Base-by-base conservation (phyloP, 2,797 vertebrate genomes). In the Eidolon dupreanum region DNA sequence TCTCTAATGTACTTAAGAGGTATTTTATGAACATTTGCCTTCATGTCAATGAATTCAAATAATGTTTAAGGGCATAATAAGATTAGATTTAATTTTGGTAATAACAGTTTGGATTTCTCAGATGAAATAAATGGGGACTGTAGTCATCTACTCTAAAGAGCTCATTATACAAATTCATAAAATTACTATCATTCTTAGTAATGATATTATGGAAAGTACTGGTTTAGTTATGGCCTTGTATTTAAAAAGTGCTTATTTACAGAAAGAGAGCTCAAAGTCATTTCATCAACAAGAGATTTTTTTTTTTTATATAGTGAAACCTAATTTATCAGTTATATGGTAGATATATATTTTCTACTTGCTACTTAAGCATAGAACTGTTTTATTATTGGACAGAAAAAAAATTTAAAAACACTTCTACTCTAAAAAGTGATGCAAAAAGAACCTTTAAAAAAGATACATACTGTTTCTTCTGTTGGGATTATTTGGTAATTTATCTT, bases 31-130 rank as follows among this genome's bases (percentile, higher is more conserved):
- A 94, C 82, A 90, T 78, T 97, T 96, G 84, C 95, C 86, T 97
- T 95, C 94, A 96, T 16, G 75, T 94, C 94, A 91, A 33, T 97
- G 93, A 85, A 53, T 86, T 71, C 70, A 97, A 97, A 97, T 94
- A 97, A 95, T 87, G 75, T 95, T 97, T 98, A 96, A 94, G 92
- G 65, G 88, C 81, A 82, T 95, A 97, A 95, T 79, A 93, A 93
- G 90, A 97, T 95, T 96, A 85, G n/a, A 90, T 95, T 81, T 94
- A 97, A 97, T 93, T 89, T 68, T 87, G 57, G 28, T 95, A 97
- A 97, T 97, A 97, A 96, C 0, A 19, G 16, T 91, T 97, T 84
- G 55, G 51, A 96, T 97, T 97, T 97, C 95, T 93, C 93, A 96
- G 86, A 95, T 89, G 10, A 97, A 97, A 97, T 96, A 98, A 96